Evolutionary conservation across 2,797 vertebrate genomes (phyloP).

Genomic region (Mus caroli): DNA sequence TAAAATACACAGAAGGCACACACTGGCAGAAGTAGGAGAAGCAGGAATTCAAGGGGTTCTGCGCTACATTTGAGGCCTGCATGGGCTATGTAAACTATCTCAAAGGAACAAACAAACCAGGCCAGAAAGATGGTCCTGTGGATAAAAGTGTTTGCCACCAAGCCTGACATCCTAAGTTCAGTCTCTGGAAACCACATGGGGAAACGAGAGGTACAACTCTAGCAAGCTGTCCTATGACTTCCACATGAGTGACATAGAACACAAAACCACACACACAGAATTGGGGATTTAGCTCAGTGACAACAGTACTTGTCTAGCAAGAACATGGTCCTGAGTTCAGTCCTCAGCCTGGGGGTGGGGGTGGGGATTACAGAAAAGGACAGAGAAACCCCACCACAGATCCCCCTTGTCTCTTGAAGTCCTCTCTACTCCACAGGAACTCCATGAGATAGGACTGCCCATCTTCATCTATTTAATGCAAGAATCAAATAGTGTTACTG

Average conservation of each 20-base stretch:
- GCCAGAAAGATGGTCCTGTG: not conserved
- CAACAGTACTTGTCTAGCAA: not conserved
- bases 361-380: not conserved
- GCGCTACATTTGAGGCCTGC: not conserved
- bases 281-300: not conserved
- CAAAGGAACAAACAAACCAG: not conserved
- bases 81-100: not conserved
- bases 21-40: not conserved
- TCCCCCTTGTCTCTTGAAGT: not conserved
- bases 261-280: not conserved
- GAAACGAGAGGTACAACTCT: not conserved
- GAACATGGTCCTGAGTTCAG: not conserved
- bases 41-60: not conserved
- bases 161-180: not conserved
- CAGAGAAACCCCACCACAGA: not conserved
- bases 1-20: not conserved
- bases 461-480: constrained; percentile 2
- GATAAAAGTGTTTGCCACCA: not conserved
- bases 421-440: not conserved
- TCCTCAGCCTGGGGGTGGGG: not conserved
- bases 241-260: not conserved
- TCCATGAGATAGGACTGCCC: not conserved
- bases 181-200: not conserved
- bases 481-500: not conserved
- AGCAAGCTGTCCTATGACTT: not conserved